phyloP scores from a whole-genome alignment of 2,888 invertebrate genomes.

The Parnassius apollo region DNA sequence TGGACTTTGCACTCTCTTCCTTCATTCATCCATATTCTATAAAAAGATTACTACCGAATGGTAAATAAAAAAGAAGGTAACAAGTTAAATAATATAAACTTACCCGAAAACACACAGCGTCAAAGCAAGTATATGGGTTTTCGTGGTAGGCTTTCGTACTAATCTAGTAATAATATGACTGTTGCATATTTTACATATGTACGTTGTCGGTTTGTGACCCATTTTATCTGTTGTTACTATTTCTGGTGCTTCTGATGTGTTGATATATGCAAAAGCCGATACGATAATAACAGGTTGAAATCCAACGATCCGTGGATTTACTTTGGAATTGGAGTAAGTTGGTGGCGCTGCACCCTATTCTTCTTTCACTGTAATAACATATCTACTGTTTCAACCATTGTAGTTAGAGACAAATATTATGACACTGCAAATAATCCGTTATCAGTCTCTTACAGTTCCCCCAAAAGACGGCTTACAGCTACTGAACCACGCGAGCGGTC shows the following conservation, averaged over 20 bases:
- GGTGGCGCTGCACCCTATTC: slow-evolving; percentile 36
- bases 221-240: slow-evolving; percentile 40
- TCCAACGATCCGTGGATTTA: slow-evolving; percentile 16
- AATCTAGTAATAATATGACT: slow-evolving; percentile 64
- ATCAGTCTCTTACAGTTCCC: no score
- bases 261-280: slow-evolving; percentile 29
- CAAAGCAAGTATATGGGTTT: slow-evolving; percentile 78
- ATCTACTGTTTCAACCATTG: background rate
- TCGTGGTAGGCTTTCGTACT: slow-evolving; percentile 59
- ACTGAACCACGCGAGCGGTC: no score
- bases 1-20: no score
- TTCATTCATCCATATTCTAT: no score
- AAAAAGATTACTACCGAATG: background rate
- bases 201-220: slow-evolving; percentile 42
- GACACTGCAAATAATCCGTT: no score
- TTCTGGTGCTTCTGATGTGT: slow-evolving; percentile 30
- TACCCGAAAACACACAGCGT: slow-evolving; percentile 70
- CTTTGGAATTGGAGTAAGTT: slow-evolving; percentile 36
- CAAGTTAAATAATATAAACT: slow-evolving; percentile 28
- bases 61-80: background rate
- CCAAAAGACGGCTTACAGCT: no score
- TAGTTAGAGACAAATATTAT: no score
- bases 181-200: slow-evolving; percentile 70
- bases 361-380: slow-evolving; percentile 33
- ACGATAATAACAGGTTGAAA: slow-evolving; percentile 22